Conservation (phyloP, 2,797 vertebrate genomes). For the Tinamus major region DNA sequence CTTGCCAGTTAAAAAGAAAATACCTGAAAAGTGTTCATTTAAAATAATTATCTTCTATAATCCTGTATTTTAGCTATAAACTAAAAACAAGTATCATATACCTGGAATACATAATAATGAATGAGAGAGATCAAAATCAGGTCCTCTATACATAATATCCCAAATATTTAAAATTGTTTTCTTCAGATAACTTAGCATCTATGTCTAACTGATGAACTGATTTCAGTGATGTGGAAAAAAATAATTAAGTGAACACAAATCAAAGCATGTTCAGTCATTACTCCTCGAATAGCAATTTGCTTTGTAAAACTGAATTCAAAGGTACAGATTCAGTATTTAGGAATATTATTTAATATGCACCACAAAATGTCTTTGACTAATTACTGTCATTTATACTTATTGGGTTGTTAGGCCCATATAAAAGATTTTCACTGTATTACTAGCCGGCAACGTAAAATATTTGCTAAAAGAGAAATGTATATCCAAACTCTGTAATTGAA, state of each 20-base stretch:
- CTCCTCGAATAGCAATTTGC: neutral
- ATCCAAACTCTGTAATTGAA: neutral
- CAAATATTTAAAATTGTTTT: neutral
- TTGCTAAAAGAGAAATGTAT: neutral
- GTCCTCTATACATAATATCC: neutral
- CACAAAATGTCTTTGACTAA: neutral
- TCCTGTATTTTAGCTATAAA: neutral
- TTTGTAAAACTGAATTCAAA: neutral
- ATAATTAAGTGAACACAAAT: neutral
- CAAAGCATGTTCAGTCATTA: neutral
- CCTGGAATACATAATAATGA: neutral
- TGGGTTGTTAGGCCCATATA: neutral
- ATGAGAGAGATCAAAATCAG: neutral
- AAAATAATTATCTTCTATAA: neutral
- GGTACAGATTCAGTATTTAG: neutral
- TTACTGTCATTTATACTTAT: neutral
- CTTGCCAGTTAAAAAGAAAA: neutral
- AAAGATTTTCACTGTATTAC: neutral
- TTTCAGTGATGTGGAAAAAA: neutral
- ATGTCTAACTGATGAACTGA: neutral
- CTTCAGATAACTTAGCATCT: neutral
- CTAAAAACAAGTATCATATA: neutral
- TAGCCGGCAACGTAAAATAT: neutral
- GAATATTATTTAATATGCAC: neutral
- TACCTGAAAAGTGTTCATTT: fast-evolving